Base-by-base conservation (phyloP, 2,888 invertebrate genomes). In the Himalopsyche kuldschensis region DNA sequence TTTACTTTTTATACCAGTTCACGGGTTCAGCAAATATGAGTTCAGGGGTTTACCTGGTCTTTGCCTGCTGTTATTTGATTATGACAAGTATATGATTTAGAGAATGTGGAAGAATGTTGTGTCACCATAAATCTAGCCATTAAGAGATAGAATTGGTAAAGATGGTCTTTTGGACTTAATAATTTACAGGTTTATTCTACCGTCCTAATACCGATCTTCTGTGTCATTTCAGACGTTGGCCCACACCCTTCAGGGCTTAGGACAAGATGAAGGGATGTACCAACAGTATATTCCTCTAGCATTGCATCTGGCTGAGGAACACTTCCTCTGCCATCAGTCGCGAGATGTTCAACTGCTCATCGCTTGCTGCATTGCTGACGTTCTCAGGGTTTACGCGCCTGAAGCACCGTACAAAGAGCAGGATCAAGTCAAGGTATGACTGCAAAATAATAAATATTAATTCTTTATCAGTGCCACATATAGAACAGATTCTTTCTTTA, bases 381-480 rank as follows among this genome's bases (percentile, higher is more conserved):
- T 99, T 46, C 94, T 99, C 86, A 92, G 99, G 84, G 97, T 99
- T 6, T 99, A 98, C 90, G 99, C 99, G 1, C 99, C 99, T 0
- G 98, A 99, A 89, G 98, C 98, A 48, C 99, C 99, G 0, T 99
- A 98, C 89, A 98, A 98, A 90, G 98, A 98, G 89, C 95, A 97
- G 85, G 97, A 97, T 85, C 97, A 98, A 93, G 96, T 99, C 84
- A 96, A 95, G 90, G 92, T 92, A 85, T 81, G 55, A 63, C 48
- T 24, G 17, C 3, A 30, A 27, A 30, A 41, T 41, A 15, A 15
- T 5, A 8, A 1, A 8, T 8, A 2, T 5, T 8, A 75, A 75
- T 30, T 0, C 10, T 75, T 1, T 75, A 75, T 24, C 2, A n/a
- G 2, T 24, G 27, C 4, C 75, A 1, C 17, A 20, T 6, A 24